phyloP scores from a whole-genome alignment of 2,888 invertebrate genomes.

The Chloroclystis v-ata region DNA sequence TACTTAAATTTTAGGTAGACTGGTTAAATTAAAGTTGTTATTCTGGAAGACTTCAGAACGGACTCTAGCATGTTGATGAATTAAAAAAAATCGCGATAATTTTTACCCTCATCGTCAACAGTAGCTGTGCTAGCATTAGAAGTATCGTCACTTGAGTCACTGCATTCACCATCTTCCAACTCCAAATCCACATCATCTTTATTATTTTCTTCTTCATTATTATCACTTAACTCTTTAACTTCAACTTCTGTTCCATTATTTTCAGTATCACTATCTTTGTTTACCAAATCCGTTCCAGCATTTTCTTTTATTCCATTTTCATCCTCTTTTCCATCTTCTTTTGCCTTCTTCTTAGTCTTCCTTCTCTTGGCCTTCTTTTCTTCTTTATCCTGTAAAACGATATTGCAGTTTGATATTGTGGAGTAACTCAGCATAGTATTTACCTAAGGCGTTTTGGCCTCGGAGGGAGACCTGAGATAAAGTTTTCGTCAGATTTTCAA shows the following conservation, averaged over 20 bases:
- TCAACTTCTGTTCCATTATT: background rate
- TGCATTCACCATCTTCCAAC: constrained; percentile 83
- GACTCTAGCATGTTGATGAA: too few relatives aligned
- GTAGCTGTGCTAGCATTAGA: constrained; percentile 61
- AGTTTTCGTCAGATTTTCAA: constrained; percentile 70
- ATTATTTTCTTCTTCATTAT: constrained; percentile 9
- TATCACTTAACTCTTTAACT: constrained; percentile 7
- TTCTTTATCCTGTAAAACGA: constrained; percentile 70
- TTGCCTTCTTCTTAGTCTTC: constrained; percentile 35
- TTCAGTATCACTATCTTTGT: constrained; percentile 3
- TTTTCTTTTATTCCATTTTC: background rate
- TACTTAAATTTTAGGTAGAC: too few relatives aligned
- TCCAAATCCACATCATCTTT: constrained; percentile 9
- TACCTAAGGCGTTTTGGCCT: constrained; percentile 73
- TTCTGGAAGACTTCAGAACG: too few relatives aligned
- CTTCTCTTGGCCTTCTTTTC: constrained; percentile 46
- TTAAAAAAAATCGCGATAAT: background rate
- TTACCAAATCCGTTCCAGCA: constrained; percentile 17
- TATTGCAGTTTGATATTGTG: constrained; percentile 63
- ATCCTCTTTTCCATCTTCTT: background rate
- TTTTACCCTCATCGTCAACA: constrained; percentile 69
- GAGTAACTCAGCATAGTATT: constrained; percentile 58
- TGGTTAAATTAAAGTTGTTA: too few relatives aligned
- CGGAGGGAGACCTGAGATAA: constrained; percentile 73
- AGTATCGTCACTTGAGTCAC: constrained; percentile 60